These are phyloP conservation scores for Epistrophella euchroma DNA, from an alignment of 2,888 invertebrate species.

Conservation along the genomic window DNA sequence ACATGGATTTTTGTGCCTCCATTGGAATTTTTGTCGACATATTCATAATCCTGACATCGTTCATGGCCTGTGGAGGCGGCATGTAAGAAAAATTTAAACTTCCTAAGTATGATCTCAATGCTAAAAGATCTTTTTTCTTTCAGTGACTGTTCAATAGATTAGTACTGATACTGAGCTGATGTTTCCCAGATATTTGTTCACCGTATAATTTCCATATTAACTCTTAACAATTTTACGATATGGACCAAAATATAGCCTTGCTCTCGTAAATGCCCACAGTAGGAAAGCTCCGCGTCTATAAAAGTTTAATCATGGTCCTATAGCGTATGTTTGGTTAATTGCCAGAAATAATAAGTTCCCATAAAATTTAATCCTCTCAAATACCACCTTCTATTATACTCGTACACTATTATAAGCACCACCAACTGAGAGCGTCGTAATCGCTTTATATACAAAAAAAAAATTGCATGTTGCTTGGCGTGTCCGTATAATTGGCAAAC, in stretches of 20 bases:
- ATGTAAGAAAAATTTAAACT: too few relatives aligned
- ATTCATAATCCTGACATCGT: too few relatives aligned
- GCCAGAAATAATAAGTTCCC: slow-evolving; percentile 32
- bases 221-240: neutral
- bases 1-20: too few relatives aligned
- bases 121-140: too few relatives aligned
- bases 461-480: slow-evolving; percentile 60
- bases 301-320: slow-evolving; percentile 35
- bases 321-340: slow-evolving; percentile 49
- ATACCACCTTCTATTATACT: neutral
- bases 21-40: too few relatives aligned
- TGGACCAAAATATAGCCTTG: neutral
- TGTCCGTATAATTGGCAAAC: slow-evolving; percentile 66
- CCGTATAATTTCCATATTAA: neutral
- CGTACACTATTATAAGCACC: slow-evolving; percentile 8
- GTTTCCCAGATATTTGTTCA: neutral
- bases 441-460: slow-evolving; percentile 54
- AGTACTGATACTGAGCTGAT: too few relatives aligned
- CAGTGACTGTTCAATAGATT: too few relatives aligned
- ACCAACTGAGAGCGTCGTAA: slow-evolving; percentile 41
- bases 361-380: neutral
- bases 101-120: too few relatives aligned
- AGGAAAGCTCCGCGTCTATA: neutral
- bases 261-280: neutral
- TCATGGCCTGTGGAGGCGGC: too few relatives aligned